Evolutionary conservation across 2,888 invertebrate species (phyloP).

Genomic region (Calliphora vomitoria): DNA sequence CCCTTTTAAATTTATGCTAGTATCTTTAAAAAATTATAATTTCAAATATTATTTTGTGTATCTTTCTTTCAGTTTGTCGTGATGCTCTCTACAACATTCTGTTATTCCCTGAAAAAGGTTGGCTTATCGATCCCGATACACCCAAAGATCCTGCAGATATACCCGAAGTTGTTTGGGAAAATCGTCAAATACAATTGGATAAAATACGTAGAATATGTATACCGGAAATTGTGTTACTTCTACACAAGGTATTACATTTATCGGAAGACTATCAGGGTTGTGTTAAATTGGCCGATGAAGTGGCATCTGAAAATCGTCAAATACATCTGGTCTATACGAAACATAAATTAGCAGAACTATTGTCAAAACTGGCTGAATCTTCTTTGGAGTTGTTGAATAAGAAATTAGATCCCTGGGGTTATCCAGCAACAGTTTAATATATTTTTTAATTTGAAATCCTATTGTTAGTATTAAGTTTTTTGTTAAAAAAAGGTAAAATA

Average conservation of each 20-base stretch:
- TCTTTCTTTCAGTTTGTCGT: constrained; percentile 87
- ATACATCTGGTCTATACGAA: constrained; percentile 93
- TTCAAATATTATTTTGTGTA: neutral
- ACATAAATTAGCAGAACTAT: constrained; percentile 90
- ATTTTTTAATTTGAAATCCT: neutral
- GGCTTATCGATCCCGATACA: constrained; percentile 91
- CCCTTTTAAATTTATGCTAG: neutral
- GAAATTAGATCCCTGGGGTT: constrained; percentile 93
- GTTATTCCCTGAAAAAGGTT: constrained; percentile 94
- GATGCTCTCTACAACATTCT: constrained; percentile 93
- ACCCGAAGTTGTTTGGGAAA: constrained; percentile 86
- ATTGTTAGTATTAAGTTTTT: constrained; percentile 11
- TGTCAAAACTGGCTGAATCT: constrained; percentile 91
- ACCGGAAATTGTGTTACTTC: constrained; percentile 92
- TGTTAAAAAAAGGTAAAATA: neutral
- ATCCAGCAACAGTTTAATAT: constrained; percentile 84
- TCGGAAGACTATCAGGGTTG: constrained; percentile 91
- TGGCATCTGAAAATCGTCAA: constrained; percentile 91
- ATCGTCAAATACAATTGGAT: constrained; percentile 87
- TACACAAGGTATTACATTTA: constrained; percentile 92
- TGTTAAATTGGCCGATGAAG: constrained; percentile 90
- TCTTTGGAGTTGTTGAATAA: constrained; percentile 90
- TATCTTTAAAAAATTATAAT: neutral
- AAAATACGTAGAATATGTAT: constrained; percentile 92
- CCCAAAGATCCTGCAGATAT: constrained; percentile 85